phyloP scores from a whole-genome alignment of 2,797 vertebrate species.

The Urophycis tenuis region DNA sequence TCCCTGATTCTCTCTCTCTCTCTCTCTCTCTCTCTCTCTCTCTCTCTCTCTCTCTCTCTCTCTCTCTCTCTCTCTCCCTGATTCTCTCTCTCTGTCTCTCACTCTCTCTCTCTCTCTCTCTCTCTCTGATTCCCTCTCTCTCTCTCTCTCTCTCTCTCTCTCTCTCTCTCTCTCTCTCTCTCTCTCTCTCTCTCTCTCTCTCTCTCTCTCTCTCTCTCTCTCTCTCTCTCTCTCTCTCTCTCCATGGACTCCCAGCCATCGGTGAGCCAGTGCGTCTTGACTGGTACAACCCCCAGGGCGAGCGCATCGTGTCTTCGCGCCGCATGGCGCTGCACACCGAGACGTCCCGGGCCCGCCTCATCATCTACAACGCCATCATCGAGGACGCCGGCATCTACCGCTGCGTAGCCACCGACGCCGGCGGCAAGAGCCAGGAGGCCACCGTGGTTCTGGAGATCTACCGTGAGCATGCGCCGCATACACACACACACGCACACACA shows the following conservation, averaged over 20 bases:
- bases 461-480: constrained; percentile 73
- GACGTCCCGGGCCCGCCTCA: constrained; percentile 82
- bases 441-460: constrained; percentile 97
- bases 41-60: too few relatives aligned
- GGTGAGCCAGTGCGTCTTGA: constrained; percentile 90
- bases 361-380: constrained; percentile 93
- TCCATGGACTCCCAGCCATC: constrained; percentile 70
- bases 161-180: background rate
- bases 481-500: constrained; percentile 1
- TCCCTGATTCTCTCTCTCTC: too few relatives aligned
- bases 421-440: constrained; percentile 86
- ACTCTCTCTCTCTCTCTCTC: too few relatives aligned
- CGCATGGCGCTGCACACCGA: constrained; percentile 89
- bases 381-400: constrained; percentile 97
- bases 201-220: constrained; percentile 3
- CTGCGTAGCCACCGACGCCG: constrained; percentile 85
- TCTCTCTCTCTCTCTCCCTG: too few relatives aligned
- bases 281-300: constrained; percentile 94
- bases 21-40: too few relatives aligned
- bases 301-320: constrained; percentile 80
- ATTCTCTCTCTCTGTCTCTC: too few relatives aligned
- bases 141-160: background rate
- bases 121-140: too few relatives aligned
- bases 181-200: constrained; percentile 5
- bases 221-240: constrained; percentile 2